Evolutionary conservation across 2,888 invertebrate species (phyloP), one percentile per base, ranked within the genome.

Genomic region (Limenitis camilla): DNA sequence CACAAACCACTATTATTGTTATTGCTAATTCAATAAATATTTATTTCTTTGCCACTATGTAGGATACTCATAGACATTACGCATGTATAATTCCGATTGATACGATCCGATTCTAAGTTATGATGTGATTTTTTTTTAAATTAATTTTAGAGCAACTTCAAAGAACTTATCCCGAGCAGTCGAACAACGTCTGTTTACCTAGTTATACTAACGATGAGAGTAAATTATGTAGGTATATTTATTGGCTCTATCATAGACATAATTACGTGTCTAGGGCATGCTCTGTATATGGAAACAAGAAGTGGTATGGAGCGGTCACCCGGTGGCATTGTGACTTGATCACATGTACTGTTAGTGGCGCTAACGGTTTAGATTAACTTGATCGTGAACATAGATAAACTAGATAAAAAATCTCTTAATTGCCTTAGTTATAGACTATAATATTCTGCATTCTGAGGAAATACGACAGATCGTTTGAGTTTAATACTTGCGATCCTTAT

Each of bases 281-380:
- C 56, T 55, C 60, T 55, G 29, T 58, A 58, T 56, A 61, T 49
- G 61, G 61, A 43, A 60, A 43, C 56, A n/a, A 36, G 56, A 41
- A 53, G 52, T 61, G 44, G 55, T 54, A 48, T 55, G 55, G 52
- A 52, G 54, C 53, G 55, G 45, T 57, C 42, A 59, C 40, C 61
- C 32, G 50, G 63, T 67, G 68, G 67, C 67, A 68, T 68, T 68
- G 68, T 68, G 71, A 67, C 68, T 64, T 63, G 68, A 61, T 58
- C 67, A 63, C 63, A 68, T 69, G 67, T 73, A 77, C 77, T 71
- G 78, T 76, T 78, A 78, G 59, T 63, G 67, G 64, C 67, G 68
- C 68, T 76, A 76, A 77, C 78, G 76, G 77, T 66, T 61, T 55
- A 39, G 53, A 50, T 61, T 53, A 56, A 52, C 46, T 52, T 52